These are phyloP conservation scores for Esox masquinongy DNA, from an alignment of 2,797 vertebrate species.

Conservation along the genomic window DNA sequence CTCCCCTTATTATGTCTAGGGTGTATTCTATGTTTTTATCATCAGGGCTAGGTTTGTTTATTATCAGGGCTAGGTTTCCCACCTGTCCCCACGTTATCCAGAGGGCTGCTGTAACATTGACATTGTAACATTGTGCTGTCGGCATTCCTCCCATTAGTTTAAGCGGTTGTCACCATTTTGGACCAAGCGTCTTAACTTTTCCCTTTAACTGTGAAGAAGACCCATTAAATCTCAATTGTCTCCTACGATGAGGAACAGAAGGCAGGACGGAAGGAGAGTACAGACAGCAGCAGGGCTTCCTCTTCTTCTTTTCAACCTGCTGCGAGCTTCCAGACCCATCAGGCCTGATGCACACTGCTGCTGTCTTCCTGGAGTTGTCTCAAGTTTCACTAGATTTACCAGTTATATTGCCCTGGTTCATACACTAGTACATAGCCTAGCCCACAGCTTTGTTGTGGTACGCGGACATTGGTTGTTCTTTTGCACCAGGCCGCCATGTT, in stretches of 20 bases:
- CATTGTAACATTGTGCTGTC: too few species aligned
- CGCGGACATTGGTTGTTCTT: background rate
- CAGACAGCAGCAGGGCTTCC: background rate
- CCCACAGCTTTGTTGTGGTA: background rate
- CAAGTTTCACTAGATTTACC: slow-evolving; percentile 13
- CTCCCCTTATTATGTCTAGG: background rate
- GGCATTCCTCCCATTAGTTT: slow-evolving; percentile 15
- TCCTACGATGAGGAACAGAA: background rate
- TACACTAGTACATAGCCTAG: background rate
- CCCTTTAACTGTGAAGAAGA: background rate
- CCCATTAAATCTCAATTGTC: background rate
- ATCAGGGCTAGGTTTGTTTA: background rate
- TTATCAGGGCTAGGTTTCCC: background rate
- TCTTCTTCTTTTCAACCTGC: background rate
- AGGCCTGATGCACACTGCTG: background rate
- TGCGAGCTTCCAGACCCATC: background rate
- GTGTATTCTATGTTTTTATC: background rate
- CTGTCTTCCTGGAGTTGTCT: background rate
- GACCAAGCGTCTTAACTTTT: background rate
- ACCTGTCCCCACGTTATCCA: background rate
- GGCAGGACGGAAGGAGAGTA: background rate
- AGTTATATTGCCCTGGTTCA: background rate
- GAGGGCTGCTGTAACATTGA: background rate
- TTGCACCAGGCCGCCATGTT: background rate
- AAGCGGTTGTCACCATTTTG: background rate